A percentile compares a stretch with the other conserved stretches of the same genome.
phyloP scores from a whole-genome alignment of 1,140 invertebrate species.

The Drosophila funebris region DNA sequence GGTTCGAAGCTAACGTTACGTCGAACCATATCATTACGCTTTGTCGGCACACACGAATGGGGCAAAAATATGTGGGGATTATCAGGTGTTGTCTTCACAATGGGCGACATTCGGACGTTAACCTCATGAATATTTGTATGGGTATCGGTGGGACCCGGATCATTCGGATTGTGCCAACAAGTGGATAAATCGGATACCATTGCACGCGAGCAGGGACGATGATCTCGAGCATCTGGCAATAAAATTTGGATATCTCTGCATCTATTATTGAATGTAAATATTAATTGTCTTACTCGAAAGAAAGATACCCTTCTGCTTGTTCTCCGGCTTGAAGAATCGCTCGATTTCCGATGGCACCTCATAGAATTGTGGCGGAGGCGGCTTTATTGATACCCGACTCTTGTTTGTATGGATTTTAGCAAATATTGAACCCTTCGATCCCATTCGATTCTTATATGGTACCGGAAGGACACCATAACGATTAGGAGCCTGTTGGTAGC shows the following conservation, averaged over 20 bases:
- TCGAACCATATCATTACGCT: conserved; percentile 3
- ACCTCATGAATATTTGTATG: conserved; percentile 29
- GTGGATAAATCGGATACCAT: conserved; percentile 43
- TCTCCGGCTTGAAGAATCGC: conserved; percentile 42
- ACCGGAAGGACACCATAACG: conserved; percentile 52
- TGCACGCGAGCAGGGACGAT: conserved; percentile 36
- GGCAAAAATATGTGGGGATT: conserved; percentile 71
- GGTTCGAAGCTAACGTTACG: conserved; percentile 63
- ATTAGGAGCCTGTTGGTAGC: conserved; percentile 68
- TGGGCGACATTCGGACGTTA: background rate
- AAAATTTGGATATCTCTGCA: background rate
- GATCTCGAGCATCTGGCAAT: conserved; percentile 68
- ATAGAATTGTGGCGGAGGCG: conserved; percentile 53
- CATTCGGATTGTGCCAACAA: conserved; percentile 60
- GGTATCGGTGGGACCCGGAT: conserved; percentile 63
- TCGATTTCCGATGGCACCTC: conserved; percentile 51
- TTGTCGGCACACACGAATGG: conserved; percentile 52
- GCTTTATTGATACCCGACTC: conserved; percentile 46
- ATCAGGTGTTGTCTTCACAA: background rate
- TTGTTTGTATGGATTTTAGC: conserved; percentile 49
- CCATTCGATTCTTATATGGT: conserved; percentile 44
- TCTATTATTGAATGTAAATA: too few relatives aligned
- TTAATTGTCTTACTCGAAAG: conserved; percentile 56
- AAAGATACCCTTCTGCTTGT: conserved; percentile 66
- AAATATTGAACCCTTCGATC: conserved; percentile 58